Evolutionary conservation across 2,797 vertebrate genomes (phyloP), one percentile per base, ranked within the genome.

Genomic region (Setipinna tenuifilis): DNA sequence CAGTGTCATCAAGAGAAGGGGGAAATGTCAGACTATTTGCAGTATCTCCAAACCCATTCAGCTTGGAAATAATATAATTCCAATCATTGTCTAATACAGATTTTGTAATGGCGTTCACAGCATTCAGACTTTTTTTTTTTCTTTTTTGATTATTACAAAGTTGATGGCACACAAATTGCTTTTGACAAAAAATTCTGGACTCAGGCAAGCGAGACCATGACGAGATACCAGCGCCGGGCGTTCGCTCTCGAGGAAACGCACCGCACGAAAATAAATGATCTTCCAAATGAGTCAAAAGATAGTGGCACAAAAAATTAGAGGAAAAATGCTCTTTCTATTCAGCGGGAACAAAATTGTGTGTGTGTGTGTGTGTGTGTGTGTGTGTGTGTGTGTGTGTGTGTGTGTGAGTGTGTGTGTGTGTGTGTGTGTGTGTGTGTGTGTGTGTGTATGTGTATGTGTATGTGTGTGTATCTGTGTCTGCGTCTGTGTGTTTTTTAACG

Each of bases 1-100:
- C 48, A 23, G 48, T 50, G 81, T 89, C 85, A 81, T 85, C 82
- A 11, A 83, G 86, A 87, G 87, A 90, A 90, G 93, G 65, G 11
- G 83, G 88, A 89, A 91, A 90, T 91, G 92, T 92, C 92, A 92
- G 88, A 89, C 88, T 86, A 86, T 83, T 85, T 89, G 68, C 87
- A 88, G 83, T 90, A 92, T 91, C 91, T 83, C 90, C 89, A 87
- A 87, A 89, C 88, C 91, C 2, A 58, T 86, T 46, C 65, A 88
- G 82, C 88, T 84, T 86, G 87, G 59, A 17, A 88, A 81, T 91
- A 90, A 93, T 90, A 81, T 91, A 90, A 93, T 90, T 93, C 87
- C 87, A 89, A 83, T 82, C 78, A 89, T 93, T 91, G 87, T 87
- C 86, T 88, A 90, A 89, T 81, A 83, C 80, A 58, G 54, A 25